Base-by-base conservation (phyloP, 2,888 invertebrate genomes). In the Conistra vaccinii region DNA sequence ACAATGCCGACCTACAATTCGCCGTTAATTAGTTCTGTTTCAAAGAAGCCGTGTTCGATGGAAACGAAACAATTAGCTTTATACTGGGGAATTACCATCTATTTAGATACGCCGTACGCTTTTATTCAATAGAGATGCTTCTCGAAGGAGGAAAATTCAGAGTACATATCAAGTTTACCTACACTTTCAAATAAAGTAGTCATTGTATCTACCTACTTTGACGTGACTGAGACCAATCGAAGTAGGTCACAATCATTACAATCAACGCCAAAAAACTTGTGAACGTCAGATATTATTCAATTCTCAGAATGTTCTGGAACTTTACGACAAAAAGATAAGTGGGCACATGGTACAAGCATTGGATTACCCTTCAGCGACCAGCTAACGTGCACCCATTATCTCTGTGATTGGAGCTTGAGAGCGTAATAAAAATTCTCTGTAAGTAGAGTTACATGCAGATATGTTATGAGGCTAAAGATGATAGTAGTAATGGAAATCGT, bases 241-340 rank as follows among this genome's bases (percentile, higher is more conserved):
- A 92, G 90, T 94, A 91, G 95, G 94, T 91, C 95, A 93, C 88
- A 93, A 92, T 92, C 90, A 93, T 95, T 94, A 94, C 89, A 95
- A 95, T 95, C 92, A 94, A 93, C 91, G 88, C 88, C 88, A 90
- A 93, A 92, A 92, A 94, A 92, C 86, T 89, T 87, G 85, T 88
- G 89, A 88, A 89, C 86, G 85, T 83, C 80, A 84, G 67, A 76
- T 69, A 73, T 71, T 79, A 76, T 81, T 80, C 76, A 87, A 77
- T 84, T 83, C 81, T 84, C 55, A 83, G 87, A 88, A 87, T 80
- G 78, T 85, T 86, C 81, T 84, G 72, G 80, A 84, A 86, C 78
- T 88, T 86, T 84, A 87, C 82, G 84, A 89, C 86, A 89, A 86
- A 89, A 83, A 88, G 88, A 90, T 89, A 89, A 84, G 86, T 85